These are phyloP conservation scores for Erethizon dorsatum DNA, from an alignment of 2,797 vertebrate species.

Conservation along the genomic window DNA sequence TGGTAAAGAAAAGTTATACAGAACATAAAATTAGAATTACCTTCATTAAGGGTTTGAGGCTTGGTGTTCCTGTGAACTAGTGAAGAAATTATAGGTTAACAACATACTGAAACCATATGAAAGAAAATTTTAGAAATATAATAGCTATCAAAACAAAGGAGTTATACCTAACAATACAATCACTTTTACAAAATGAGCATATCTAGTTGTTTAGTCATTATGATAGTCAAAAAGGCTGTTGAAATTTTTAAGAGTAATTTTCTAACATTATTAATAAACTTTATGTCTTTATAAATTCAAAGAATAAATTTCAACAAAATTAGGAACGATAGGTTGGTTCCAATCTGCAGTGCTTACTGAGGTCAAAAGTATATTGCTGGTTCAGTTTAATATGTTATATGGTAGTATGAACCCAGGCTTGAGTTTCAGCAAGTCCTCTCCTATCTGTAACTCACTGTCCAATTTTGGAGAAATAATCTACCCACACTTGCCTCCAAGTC, in stretches of 20 bases:
- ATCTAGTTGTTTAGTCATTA: neutral
- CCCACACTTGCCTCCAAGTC: neutral
- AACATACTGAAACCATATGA: neutral
- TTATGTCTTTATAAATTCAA: slow-evolving; percentile 7
- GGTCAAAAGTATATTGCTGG: neutral
- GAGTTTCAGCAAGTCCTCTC: neutral
- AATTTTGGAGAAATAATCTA: neutral
- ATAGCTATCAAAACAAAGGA: neutral
- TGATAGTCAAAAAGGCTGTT: neutral
- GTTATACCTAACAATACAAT: neutral
- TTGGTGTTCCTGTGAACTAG: neutral
- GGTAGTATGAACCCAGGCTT: neutral
- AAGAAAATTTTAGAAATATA: slow-evolving; percentile 37
- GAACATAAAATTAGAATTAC: neutral
- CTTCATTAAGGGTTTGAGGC: neutral
- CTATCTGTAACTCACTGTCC: neutral
- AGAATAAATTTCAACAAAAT: neutral
- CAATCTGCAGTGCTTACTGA: neutral
- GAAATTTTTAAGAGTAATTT: neutral
- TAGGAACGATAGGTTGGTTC: neutral
- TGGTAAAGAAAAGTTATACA: neutral
- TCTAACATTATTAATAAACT: neutral
- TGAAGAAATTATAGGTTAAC: slow-evolving; percentile 35
- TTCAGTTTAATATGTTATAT: neutral
- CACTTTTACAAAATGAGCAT: neutral